Evolutionary conservation across 2,888 invertebrate genomes (phyloP), one percentile per base, ranked within the genome.

Genomic region (Pseudeuparius sepicola): DNA sequence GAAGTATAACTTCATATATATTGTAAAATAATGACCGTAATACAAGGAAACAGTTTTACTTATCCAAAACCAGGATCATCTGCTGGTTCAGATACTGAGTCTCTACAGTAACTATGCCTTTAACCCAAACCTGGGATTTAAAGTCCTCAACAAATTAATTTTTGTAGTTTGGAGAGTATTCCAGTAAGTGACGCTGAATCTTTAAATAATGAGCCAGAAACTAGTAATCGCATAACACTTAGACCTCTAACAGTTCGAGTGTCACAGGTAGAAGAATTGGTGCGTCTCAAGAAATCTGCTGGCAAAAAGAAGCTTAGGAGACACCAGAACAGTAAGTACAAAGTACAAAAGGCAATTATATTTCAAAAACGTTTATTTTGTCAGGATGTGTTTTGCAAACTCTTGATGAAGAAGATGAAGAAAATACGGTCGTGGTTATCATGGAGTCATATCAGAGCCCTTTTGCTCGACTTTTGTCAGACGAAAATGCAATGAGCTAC

Each of bases 1-100:
- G n/a, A n/a, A n/a, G n/a, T n/a, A n/a, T n/a, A n/a, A n/a, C n/a
- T n/a, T n/a, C n/a, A n/a, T n/a, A n/a, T n/a, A n/a, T n/a, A n/a
- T n/a, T n/a, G n/a, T n/a, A n/a, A n/a, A n/a, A n/a, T n/a, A 20
- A 56, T 56, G 56, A 55, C 56, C 3, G 56, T 56, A 10, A 54
- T 50, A 5, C 52, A 46, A 39, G 49, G 48, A 14, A 44, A 48
- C 17, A 48, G 43, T 31, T 45, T 40, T 29, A 48, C 41, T 35
- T 53, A 48, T 36, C 42, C 44, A 27, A 48, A 45, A 32, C 54
- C 53, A 5, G 39, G 40, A 36, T 47, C 53, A 14, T 31, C 42
- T 34, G 33, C 44, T 23, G 43, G 35, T 11, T 55, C 56, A 7
- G 57, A 56, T 40, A 48, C 50, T 4, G 57, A 57, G 40, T 53